phyloP scores from a whole-genome alignment of 2,888 invertebrate genomes.

The Eupithecia subfuscata region DNA sequence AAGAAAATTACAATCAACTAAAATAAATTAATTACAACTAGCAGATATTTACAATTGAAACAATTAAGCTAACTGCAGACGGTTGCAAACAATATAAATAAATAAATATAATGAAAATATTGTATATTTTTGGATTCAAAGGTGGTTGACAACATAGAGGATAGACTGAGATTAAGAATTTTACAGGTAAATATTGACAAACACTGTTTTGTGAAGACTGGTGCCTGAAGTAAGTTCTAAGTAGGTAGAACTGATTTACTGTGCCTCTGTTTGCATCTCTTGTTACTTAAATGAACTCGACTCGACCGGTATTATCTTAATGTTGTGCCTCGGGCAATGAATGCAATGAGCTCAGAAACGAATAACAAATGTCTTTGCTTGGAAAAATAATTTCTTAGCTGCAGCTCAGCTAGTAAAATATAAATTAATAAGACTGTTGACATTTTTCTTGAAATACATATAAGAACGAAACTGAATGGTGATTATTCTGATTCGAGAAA shows the following conservation, averaged over 20 bases:
- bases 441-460: neutral
- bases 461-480: neutral
- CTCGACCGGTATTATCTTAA: neutral
- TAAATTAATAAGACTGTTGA: neutral
- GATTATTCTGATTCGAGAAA: neutral
- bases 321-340: neutral
- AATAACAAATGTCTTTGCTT: neutral
- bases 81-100: too few relatives aligned
- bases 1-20: too few relatives aligned
- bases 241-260: neutral
- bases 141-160: too few relatives aligned
- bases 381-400: neutral
- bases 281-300: neutral
- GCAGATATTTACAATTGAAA: too few relatives aligned
- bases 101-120: too few relatives aligned
- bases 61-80: too few relatives aligned
- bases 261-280: neutral
- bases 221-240: too few relatives aligned
- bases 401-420: neutral
- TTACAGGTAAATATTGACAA: too few relatives aligned
- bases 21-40: too few relatives aligned
- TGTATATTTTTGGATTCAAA: too few relatives aligned
- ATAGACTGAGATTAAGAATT: too few relatives aligned
- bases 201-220: too few relatives aligned
- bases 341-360: neutral